Base-by-base conservation (phyloP, 1,140 invertebrate species). In the Vollenhovia emeryi region DNA sequence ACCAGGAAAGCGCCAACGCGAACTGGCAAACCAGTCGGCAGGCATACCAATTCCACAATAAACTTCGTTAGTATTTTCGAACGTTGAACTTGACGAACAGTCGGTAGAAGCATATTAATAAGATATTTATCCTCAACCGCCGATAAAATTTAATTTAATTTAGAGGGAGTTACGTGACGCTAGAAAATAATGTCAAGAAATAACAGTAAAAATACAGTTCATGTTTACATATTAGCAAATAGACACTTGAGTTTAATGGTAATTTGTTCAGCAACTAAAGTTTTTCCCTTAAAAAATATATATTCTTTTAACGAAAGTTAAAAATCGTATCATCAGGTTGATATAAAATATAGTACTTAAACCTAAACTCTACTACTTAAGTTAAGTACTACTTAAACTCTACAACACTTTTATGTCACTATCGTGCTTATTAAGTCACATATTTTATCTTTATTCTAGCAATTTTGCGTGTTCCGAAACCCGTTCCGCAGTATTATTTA, bases 11-110 rank as follows among this genome's bases (percentile, higher is more conserved):
- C 86, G 7, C 13, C 4, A 1, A 27, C 4, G 87, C 6, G 7
- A 52, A 48, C 9, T 45, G 45, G 24, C 27, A 27, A 48, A 52
- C 13, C 8, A 9, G 2, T 33, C 27, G 24, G 0, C 2, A 74
- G 76, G 75, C 8, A 78, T 21, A 52, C 4, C 36, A 33, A 75
- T 84, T 52, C 45, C 13, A 43, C 18, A 27, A 30, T 40, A 62
- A 74, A 36, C 33, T 8, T 7, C 18, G 30, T 40, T 68, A 50
- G 30, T 40, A 40, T 55, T 80, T 6, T 30, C 21, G 8, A 66
- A 66, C 4, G 8, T 50, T 27, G 15, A 66, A 66, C 11, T 64
- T 66, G 30, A 13, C 11, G 1, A 60, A 60, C 21, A 9, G 18
- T 68, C 0, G 3, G 15, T 69, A 43, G 9, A 80, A 69, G 21